Percentiles rank a stretch among this genome's conserved stretches.
Conservation (phyloP, 2,888 invertebrate species). For the Tyria jacobaeae region DNA sequence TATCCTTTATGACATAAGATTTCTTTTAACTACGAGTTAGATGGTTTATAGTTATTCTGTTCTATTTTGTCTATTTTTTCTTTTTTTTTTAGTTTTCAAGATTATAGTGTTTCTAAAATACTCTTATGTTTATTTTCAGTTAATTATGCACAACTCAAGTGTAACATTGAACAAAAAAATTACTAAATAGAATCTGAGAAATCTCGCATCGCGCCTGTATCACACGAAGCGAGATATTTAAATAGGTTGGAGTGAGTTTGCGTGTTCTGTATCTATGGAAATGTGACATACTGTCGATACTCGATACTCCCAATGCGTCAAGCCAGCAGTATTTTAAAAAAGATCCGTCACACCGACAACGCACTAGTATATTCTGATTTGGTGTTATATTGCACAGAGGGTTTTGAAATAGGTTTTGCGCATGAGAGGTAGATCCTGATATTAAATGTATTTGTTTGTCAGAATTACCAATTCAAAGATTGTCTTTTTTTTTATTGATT, state of each 20-base stretch:
- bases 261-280: constrained; percentile 47
- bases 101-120: too few relatives aligned
- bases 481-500: too few relatives aligned
- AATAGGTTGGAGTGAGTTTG: constrained; percentile 59
- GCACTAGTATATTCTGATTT: constrained; percentile 1
- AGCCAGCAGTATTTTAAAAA: background rate
- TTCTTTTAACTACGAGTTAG: too few relatives aligned
- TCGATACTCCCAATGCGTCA: constrained; percentile 52
- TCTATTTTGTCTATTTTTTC: too few relatives aligned
- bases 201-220: constrained; percentile 23
- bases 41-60: too few relatives aligned
- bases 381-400: background rate
- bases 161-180: constrained; percentile 11
- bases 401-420: background rate
- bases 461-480: too few relatives aligned
- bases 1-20: too few relatives aligned
- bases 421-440: background rate
- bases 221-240: constrained; percentile 43
- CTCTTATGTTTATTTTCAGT: too few relatives aligned
- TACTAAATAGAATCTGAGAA: constrained; percentile 14
- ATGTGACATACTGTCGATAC: constrained; percentile 48
- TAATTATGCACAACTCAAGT: background rate
- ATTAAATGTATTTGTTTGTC: background rate
- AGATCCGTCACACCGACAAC: background rate
- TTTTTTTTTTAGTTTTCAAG: too few relatives aligned